phyloP scores from a whole-genome alignment of 2,888 invertebrate species.

The Clitarchus hookeri region DNA sequence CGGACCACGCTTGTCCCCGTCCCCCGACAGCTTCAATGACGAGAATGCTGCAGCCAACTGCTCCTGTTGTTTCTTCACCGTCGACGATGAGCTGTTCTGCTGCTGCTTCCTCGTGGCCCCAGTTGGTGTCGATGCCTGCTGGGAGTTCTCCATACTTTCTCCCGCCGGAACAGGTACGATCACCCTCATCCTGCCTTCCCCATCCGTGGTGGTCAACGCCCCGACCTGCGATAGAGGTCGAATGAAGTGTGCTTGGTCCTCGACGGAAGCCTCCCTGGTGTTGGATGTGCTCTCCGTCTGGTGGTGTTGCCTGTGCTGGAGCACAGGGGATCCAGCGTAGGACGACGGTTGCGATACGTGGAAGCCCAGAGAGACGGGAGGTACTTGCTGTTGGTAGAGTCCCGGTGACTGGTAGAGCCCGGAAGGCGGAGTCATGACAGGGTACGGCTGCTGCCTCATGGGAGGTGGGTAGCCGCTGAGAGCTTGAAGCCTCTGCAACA shows the following conservation, averaged over 20 bases:
- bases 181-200: constrained; percentile 64
- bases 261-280: constrained; percentile 49
- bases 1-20: constrained; percentile 56
- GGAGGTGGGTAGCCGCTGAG: constrained; percentile 54
- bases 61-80: constrained; percentile 41
- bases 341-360: constrained; percentile 51
- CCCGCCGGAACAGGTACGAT: constrained; percentile 62
- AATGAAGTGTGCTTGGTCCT: constrained; percentile 60
- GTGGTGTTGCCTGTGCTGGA: constrained; percentile 43
- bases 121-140: constrained; percentile 44
- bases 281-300: constrained; percentile 48
- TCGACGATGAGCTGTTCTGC: constrained; percentile 48
- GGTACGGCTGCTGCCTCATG: constrained; percentile 45
- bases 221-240: constrained; percentile 70
- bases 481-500: constrained; percentile 59
- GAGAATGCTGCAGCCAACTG: constrained; percentile 45
- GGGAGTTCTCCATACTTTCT: constrained; percentile 22
- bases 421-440: constrained; percentile 48
- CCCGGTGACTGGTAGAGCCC: constrained; percentile 26
- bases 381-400: constrained; percentile 50
- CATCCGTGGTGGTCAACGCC: constrained; percentile 64
- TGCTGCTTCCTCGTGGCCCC: constrained; percentile 26
- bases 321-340: constrained; percentile 52
- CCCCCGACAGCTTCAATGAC: constrained; percentile 61
- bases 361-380: constrained; percentile 27